phyloP scores from a whole-genome alignment of 2,113 vertebrate genomes.

The Xenopus laevis region DNA sequence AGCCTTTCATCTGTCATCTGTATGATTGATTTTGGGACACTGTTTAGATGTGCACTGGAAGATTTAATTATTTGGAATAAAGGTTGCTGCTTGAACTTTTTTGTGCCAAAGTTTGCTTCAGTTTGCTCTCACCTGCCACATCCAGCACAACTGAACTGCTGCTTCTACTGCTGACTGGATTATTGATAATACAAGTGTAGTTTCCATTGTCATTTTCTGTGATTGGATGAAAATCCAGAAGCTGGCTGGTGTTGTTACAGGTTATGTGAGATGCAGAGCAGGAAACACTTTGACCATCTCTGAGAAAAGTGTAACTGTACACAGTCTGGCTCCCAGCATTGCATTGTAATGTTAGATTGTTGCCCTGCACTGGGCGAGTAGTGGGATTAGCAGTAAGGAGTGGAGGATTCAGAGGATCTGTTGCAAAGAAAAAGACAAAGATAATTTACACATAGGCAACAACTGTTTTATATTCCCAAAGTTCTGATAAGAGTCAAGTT shows the following conservation, averaged over 20 bases:
- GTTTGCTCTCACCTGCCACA: constrained; percentile 9
- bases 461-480: no score
- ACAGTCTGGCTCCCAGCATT: neutral
- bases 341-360: neutral
- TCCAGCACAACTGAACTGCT: neutral
- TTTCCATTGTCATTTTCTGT: constrained; percentile 15
- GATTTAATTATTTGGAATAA: neutral
- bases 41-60: neutral
- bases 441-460: neutral
- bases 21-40: no score
- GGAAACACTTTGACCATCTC: neutral
- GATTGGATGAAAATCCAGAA: constrained; percentile 10
- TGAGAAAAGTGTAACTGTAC: neutral
- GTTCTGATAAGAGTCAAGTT: no score
- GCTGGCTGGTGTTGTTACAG: neutral
- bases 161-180: constrained; percentile 1
- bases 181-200: constrained; percentile 19
- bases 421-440: neutral
- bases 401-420: constrained; percentile 1
- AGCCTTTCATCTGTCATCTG: no score
- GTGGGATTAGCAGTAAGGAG: neutral
- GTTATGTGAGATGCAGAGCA: neutral
- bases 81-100: neutral
- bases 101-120: neutral
- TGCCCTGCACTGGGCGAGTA: constrained; percentile 5